These are phyloP conservation scores for Dryobota labecula DNA, from an alignment of 2,888 invertebrate genomes.

Conservation along the genomic window DNA sequence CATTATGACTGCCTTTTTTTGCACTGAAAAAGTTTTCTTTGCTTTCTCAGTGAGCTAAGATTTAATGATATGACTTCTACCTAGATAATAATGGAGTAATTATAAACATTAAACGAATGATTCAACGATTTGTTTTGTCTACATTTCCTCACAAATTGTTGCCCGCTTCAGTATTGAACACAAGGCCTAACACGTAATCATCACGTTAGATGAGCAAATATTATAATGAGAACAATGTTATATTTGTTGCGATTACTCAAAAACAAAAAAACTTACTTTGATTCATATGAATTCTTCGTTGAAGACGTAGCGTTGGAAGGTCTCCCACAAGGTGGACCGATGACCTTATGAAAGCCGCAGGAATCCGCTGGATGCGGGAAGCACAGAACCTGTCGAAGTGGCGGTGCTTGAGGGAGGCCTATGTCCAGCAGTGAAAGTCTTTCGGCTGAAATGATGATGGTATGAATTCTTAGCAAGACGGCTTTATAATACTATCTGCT, in stretches of 20 bases:
- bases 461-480: neutral
- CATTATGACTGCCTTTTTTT: too few relatives aligned
- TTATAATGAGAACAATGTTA: constrained; percentile 27
- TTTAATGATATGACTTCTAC: neutral
- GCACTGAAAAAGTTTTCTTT: too few relatives aligned
- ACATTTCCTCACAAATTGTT: constrained; percentile 35
- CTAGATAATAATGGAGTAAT: neutral
- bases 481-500: neutral
- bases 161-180: constrained; percentile 30
- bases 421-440: too few relatives aligned
- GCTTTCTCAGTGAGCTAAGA: neutral
- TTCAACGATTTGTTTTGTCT: constrained; percentile 35
- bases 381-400: too few relatives aligned
- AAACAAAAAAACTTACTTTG: neutral
- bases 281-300: neutral
- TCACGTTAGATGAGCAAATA: constrained; percentile 16
- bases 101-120: constrained; percentile 7
- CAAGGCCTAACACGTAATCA: constrained; percentile 38
- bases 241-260: constrained; percentile 14
- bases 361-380: too few relatives aligned
- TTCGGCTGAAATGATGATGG: too few relatives aligned
- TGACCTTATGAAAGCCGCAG: too few relatives aligned
- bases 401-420: too few relatives aligned
- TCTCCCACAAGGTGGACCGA: too few relatives aligned
- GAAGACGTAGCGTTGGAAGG: too few relatives aligned